phyloP scores from a whole-genome alignment of 2,797 vertebrate genomes.

The Myripristis murdjan region DNA sequence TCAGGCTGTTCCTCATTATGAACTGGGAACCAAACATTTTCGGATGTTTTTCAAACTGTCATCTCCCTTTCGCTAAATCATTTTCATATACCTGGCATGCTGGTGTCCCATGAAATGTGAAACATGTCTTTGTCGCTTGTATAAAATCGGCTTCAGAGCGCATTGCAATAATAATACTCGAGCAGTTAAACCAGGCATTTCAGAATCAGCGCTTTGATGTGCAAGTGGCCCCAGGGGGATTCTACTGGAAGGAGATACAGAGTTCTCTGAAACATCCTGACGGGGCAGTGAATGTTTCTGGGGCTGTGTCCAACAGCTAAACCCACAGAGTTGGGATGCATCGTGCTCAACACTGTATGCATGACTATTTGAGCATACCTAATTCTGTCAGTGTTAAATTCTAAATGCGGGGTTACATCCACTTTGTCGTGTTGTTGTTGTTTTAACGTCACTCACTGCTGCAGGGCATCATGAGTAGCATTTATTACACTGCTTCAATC shows the following conservation, averaged over 20 bases:
- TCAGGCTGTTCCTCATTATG: slow-evolving; percentile 53
- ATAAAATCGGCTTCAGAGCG: slow-evolving; percentile 56
- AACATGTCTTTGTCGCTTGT: slow-evolving; percentile 50
- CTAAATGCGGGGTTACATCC: neutral
- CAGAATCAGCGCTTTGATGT: slow-evolving; percentile 72
- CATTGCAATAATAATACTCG: slow-evolving; percentile 49
- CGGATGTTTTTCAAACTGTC: slow-evolving; percentile 20
- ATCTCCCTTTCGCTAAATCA: neutral
- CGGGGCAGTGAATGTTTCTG: slow-evolving; percentile 50
- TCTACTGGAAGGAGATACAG: slow-evolving; percentile 63
- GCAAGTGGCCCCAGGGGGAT: slow-evolving; percentile 66
- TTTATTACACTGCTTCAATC: neutral
- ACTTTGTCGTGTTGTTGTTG: neutral
- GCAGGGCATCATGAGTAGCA: neutral
- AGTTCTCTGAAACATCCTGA: slow-evolving; percentile 66
- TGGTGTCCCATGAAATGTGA: slow-evolving; percentile 14
- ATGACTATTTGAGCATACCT: slow-evolving; percentile 18
- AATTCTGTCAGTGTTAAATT: neutral
- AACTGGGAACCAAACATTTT: slow-evolving; percentile 31
- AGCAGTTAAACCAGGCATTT: slow-evolving; percentile 61
- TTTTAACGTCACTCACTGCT: neutral
- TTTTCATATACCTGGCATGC: slow-evolving; percentile 8
- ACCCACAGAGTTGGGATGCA: slow-evolving; percentile 30
- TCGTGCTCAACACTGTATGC: slow-evolving; percentile 2
- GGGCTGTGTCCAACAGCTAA: slow-evolving; percentile 33